Base-by-base conservation (phyloP, 2,888 invertebrate genomes). In the Torymus texanus region DNA sequence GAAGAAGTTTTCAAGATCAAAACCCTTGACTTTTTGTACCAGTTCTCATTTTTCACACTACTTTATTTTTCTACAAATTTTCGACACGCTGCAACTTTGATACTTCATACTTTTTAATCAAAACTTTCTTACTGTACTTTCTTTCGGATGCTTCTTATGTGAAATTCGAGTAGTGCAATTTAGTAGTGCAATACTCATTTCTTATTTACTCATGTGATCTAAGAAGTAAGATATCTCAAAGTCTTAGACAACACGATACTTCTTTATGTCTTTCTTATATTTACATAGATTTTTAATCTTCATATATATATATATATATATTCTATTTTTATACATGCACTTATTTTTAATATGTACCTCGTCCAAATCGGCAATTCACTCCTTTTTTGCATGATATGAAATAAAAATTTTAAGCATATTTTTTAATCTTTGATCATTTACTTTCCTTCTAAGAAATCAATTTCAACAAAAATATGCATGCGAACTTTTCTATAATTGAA, bases 91-190 rank as follows among this genome's bases (percentile, higher is more conserved):
- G 21, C 53, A 21, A 68, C 8, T 78, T 55, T 71, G n/a, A 53
- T 14, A 68, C 41, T 62, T 63, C 50, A 16, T 56, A 12, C 2
- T 75, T 65, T 71, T 61, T 62, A n/a, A 56, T 16, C 16, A 51
- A 14, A 56, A 14, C 2, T 50, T 50, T 74, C 50, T 11, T 75
- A 16, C 29, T 29, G 29, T 62, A 75, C 18, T 62, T 68, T 76
- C 79, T 79, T 79, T 79, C 79, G 75, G 62, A 76, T 76, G 75
- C 79, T 76, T 79, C 55, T 67, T 53, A 55, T 68, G 18, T 73
- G n/a, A 71, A 66, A 61, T 13, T 65, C 10, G 14, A 75, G 21
- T 71, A 63, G 51, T 50, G 55, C 78, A 50, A 62, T 74, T 65
- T 21, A 50, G 61, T 78, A 78, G 67, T 67, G 24, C 8, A 50